Percentiles rank a stretch among this genome's conserved stretches.
These are phyloP conservation scores for Silurus aristotelis DNA, from an alignment of 2,797 vertebrate genomes.

Conservation along the genomic window DNA sequence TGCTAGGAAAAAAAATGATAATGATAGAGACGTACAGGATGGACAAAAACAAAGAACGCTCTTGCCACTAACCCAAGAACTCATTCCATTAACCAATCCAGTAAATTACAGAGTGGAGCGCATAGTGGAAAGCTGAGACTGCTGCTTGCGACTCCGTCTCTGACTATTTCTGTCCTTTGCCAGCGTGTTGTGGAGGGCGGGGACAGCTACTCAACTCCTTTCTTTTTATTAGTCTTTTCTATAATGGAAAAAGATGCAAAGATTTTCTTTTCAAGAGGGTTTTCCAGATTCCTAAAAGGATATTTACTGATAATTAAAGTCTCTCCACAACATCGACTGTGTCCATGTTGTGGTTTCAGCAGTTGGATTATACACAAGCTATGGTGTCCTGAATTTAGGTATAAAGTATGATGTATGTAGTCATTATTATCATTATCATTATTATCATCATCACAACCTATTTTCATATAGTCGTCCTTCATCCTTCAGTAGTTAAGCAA, in stretches of 20 bases:
- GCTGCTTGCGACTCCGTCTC: conserved; percentile 38
- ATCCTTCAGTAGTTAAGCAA: background rate
- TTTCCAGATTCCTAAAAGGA: background rate
- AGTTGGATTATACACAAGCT: background rate
- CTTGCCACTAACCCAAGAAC: conserved; percentile 45
- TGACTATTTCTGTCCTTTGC: conserved; percentile 48
- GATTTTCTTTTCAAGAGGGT: background rate
- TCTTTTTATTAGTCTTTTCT: conserved; percentile 18
- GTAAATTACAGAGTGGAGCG: conserved; percentile 50
- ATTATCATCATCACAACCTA: background rate
- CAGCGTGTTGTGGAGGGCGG: conserved; percentile 46
- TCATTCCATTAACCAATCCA: conserved; percentile 47
- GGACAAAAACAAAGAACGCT: conserved; percentile 42
- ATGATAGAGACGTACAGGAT: conserved; percentile 46
- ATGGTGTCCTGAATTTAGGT: background rate
- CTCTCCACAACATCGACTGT: background rate
- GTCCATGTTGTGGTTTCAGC: background rate
- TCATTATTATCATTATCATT: background rate
- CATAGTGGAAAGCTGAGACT: conserved; percentile 41
- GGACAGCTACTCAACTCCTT: conserved; percentile 22
- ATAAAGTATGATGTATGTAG: background rate
- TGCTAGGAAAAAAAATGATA: conserved; percentile 25
- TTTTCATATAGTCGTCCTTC: background rate
- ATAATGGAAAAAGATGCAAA: background rate
- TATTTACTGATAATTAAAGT: too few species aligned